Conservation (phyloP, 2,888 invertebrate genomes). For the Netelia fuscicornis region DNA sequence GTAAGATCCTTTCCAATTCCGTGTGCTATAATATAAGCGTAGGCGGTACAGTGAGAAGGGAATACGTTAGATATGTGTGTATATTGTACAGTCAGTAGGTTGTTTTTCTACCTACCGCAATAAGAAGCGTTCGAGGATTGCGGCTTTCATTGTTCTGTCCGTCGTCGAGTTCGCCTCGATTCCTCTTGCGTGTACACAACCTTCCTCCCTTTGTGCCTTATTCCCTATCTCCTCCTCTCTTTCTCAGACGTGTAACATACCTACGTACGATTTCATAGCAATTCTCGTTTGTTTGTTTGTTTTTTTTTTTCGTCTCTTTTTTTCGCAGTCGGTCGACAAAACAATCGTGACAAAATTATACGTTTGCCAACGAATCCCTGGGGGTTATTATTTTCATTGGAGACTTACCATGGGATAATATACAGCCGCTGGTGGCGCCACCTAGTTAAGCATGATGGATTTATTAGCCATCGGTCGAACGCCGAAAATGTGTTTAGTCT, state of each 20-base stretch:
- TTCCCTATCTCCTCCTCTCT: conserved; percentile 35
- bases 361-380: conserved; percentile 15
- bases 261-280: conserved; percentile 17
- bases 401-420: conserved; percentile 2
- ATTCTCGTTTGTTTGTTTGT: not conserved
- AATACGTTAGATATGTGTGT: conserved; percentile 40
- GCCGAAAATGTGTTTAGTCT: conserved; percentile 40
- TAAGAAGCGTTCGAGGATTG: conserved; percentile 56
- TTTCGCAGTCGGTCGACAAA: conserved; percentile 44
- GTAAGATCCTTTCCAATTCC: conserved; percentile 52
- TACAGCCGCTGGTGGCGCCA: not conserved
- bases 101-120: conserved; percentile 57
- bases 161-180: conserved; percentile 66
- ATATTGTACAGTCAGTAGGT: conserved; percentile 17
- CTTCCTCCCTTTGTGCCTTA: conserved; percentile 45
- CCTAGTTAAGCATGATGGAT: not conserved
- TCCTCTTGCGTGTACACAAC: conserved; percentile 46
- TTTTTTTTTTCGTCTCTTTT: conserved; percentile 17
- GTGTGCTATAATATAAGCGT: conserved; percentile 47
- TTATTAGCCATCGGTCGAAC: not conserved
- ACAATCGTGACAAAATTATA: conserved; percentile 42
- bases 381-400: conserved; percentile 14
- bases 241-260: not conserved
- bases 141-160: conserved; percentile 63
- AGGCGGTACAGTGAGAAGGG: conserved; percentile 50